Evolutionary conservation across 2,797 vertebrate species (phyloP).

Genomic region (Hydrophis major): DNA sequence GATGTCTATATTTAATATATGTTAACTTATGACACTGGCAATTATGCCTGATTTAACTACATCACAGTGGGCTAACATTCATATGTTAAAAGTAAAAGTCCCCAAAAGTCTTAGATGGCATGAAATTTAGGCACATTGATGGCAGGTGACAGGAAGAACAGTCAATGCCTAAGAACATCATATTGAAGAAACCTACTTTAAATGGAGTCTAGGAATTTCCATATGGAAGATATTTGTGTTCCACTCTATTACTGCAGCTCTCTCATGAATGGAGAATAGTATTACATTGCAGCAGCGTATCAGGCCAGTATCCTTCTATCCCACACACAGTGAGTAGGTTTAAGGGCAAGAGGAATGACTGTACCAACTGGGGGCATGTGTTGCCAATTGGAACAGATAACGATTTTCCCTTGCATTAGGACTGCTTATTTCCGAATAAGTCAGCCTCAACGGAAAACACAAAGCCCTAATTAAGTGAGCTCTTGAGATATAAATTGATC

Average conservation of each 20-base stretch:
- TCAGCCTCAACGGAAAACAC: background rate
- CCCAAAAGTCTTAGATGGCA: background rate
- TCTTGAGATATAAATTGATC: conserved; percentile 11
- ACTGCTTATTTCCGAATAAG: background rate
- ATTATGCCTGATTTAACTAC: background rate
- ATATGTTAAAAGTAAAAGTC: background rate
- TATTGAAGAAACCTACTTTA: background rate
- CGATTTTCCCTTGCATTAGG: background rate
- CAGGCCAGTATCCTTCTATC: background rate
- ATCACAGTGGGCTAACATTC: background rate
- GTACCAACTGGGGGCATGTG: no score
- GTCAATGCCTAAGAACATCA: background rate
- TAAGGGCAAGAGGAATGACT: background rate
- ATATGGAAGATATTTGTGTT: background rate
- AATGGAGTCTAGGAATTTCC: background rate
- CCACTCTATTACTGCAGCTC: background rate
- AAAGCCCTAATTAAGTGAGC: conserved; percentile 19
- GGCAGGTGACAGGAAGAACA: background rate
- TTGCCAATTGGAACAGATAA: background rate
- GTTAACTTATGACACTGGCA: background rate
- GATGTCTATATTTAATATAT: background rate
- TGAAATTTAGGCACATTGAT: background rate
- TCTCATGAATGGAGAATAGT: background rate
- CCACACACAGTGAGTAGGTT: background rate
- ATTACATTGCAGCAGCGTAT: background rate